Percentiles rank a stretch among this genome's conserved stretches.
phyloP scores from a whole-genome alignment of 2,797 vertebrate species.

The Oryzias sinensis region DNA sequence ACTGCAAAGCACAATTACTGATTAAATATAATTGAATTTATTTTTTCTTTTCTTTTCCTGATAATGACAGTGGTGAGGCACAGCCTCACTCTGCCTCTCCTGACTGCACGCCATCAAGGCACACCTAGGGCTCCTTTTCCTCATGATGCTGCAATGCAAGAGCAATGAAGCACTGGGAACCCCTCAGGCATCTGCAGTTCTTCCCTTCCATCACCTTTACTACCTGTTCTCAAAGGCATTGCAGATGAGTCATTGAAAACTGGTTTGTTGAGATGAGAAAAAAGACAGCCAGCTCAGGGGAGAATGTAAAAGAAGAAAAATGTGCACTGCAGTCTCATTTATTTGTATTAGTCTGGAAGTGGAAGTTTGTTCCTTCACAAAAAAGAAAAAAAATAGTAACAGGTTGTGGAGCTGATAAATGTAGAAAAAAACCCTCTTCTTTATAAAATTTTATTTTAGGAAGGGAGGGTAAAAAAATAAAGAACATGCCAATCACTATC shows the following conservation, averaged over 20 bases:
- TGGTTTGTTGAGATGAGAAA: conserved; percentile 44
- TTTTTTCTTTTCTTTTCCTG: too few species aligned
- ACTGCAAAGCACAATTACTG: too few species aligned
- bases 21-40: too few species aligned
- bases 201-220: conserved; percentile 34
- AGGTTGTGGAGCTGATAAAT: conserved; percentile 35
- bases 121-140: conserved; percentile 45
- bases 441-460: too few species aligned
- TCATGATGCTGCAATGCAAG: conserved; percentile 32
- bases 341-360: conserved; percentile 31
- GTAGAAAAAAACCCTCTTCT: conserved; percentile 2
- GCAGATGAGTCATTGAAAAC: conserved; percentile 20
- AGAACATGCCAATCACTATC: too few species aligned
- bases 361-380: not conserved
- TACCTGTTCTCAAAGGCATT: conserved; percentile 22
- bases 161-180: conserved; percentile 41
- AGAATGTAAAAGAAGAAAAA: conserved; percentile 26
- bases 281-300: conserved; percentile 23
- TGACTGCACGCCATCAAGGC: too few species aligned
- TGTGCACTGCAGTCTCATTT: conserved; percentile 39
- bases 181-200: conserved; percentile 9
- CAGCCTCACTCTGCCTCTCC: too few species aligned
- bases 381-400: conserved; percentile 13
- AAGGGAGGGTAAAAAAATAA: conserved; percentile 2
- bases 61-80: too few species aligned